Evolutionary conservation across 2,113 vertebrate genomes (phyloP).

Genomic region (Siphamia tubifer): DNA sequence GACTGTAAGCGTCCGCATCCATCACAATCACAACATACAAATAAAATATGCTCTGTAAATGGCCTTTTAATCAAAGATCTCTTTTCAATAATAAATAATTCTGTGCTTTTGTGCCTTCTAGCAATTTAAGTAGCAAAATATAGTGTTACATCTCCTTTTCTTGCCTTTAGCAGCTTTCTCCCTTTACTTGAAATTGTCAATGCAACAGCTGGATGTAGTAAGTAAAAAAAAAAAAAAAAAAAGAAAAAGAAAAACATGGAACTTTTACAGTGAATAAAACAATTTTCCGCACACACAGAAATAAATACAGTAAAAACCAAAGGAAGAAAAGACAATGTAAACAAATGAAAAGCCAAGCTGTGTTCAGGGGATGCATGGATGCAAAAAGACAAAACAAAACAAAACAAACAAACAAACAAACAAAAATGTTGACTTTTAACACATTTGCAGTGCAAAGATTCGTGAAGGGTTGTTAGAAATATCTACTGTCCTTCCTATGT

Average conservation of each 20-base stretch:
- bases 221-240: conserved; percentile 3
- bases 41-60: conserved; percentile 87
- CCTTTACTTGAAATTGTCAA: conserved; percentile 72
- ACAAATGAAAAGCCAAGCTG: conserved; percentile 74
- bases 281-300: conserved; percentile 26
- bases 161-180: conserved; percentile 71
- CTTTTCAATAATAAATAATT: conserved; percentile 73
- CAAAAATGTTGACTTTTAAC: conserved; percentile 29
- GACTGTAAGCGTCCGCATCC: conserved; percentile 10
- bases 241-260: conserved; percentile 13
- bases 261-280: conserved; percentile 34
- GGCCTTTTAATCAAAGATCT: conserved; percentile 67
- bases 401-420: too few species aligned
- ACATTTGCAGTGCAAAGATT: conserved; percentile 46
- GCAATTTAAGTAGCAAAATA: conserved; percentile 92
- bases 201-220: conserved; percentile 74
- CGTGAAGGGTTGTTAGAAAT: neutral
- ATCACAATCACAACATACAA: conserved; percentile 83
- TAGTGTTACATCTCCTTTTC: conserved; percentile 73
- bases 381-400: too few species aligned
- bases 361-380: conserved; percentile 80
- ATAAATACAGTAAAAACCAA: conserved; percentile 47
- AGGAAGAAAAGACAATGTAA: conserved; percentile 55
- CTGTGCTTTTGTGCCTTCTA: conserved; percentile 88
- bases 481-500: conserved; percentile 11